phyloP scores from a whole-genome alignment of 2,888 invertebrate species.

The Anorthoa munda region DNA sequence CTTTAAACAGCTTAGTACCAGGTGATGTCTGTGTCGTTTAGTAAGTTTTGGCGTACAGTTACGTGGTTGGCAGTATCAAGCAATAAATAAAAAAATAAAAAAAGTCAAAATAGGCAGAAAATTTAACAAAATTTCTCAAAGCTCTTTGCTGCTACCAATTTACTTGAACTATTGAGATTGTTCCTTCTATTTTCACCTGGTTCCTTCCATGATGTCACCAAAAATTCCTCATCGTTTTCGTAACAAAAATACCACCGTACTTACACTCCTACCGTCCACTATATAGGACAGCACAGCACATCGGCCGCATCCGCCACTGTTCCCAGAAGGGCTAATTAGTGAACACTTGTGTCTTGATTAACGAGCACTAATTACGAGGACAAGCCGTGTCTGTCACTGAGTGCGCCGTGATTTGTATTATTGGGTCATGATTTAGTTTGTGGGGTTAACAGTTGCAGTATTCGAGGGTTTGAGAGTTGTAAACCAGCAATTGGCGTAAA shows the following conservation, averaged over 20 bases:
- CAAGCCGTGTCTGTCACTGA: conserved; percentile 61
- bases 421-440: conserved; percentile 58
- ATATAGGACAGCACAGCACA: conserved; percentile 55
- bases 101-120: no score
- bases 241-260: background rate
- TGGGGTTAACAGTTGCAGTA: background rate
- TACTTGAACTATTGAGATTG: no score
- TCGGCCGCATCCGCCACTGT: conserved; percentile 60
- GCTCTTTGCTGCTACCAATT: no score
- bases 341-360: conserved; percentile 81
- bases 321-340: conserved; percentile 75
- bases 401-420: conserved; percentile 61
- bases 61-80: no score
- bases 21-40: no score
- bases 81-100: no score
- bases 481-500: no score
- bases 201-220: no score
- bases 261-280: conserved; percentile 11
- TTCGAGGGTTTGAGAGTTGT: background rate
- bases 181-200: no score
- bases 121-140: no score
- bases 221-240: background rate
- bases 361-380: conserved; percentile 78
- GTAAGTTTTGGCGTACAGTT: no score
- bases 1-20: no score